These are phyloP conservation scores for Hydraecia micacea DNA, from an alignment of 2,888 invertebrate genomes.

Conservation along the genomic window DNA sequence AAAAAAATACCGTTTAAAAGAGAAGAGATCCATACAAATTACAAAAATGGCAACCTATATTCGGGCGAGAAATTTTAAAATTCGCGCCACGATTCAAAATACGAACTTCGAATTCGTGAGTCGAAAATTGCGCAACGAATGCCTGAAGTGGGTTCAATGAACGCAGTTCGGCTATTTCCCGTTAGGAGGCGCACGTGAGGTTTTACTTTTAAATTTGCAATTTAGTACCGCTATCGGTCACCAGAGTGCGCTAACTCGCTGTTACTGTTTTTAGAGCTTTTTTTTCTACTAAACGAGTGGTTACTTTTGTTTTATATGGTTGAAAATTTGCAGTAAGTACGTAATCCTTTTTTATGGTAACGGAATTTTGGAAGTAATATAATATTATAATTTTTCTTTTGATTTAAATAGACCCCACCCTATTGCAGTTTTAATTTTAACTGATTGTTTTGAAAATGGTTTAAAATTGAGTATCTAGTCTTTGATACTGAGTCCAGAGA, in stretches of 20 bases:
- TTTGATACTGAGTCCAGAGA: not conserved
- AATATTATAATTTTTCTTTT: constrained; percentile 6
- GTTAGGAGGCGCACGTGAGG: constrained; percentile 86
- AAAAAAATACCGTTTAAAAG: constrained; percentile 62
- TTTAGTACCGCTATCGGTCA: constrained; percentile 84
- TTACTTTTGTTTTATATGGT: constrained; percentile 27
- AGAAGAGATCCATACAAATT: constrained; percentile 77
- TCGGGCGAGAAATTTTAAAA: constrained; percentile 79
- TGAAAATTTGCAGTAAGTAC: constrained; percentile 18
- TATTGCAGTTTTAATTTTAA: not conserved
- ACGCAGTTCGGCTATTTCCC: constrained; percentile 86
- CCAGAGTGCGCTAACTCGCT: constrained; percentile 80
- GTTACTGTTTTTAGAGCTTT: constrained; percentile 56
- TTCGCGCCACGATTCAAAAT: constrained; percentile 76
- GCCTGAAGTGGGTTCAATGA: constrained; percentile 79
- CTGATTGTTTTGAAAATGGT: not conserved
- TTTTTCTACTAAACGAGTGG: constrained; percentile 10
- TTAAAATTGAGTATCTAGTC: not conserved
- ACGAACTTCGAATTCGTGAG: constrained; percentile 70
- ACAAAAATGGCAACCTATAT: constrained; percentile 79
- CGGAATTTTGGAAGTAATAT: not conserved
- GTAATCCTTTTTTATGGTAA: not conserved
- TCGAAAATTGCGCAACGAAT: constrained; percentile 78
- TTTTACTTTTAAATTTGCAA: constrained; percentile 88
- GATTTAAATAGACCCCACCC: not conserved